Conservation (phyloP, 2,113 vertebrate genomes). For the Bathybates hornii region DNA sequence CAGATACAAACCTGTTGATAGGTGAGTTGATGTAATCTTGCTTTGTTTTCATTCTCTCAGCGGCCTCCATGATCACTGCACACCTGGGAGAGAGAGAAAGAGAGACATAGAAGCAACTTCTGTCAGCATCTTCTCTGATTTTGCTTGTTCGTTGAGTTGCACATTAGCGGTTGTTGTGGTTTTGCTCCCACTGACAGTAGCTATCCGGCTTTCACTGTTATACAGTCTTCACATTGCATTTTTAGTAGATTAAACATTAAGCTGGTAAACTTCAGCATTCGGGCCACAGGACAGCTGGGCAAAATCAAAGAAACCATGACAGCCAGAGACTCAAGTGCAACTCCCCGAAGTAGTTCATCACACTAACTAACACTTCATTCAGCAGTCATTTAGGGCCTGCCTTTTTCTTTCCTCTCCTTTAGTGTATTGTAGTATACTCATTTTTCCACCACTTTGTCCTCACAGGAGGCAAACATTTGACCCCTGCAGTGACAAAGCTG, state of each 20-base stretch:
- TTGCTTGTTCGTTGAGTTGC: background rate
- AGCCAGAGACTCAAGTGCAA: background rate
- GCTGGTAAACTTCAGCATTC: background rate
- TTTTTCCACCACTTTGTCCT: background rate
- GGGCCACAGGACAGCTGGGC: background rate
- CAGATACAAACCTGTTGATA: conserved; percentile 68
- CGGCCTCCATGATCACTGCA: conserved; percentile 50
- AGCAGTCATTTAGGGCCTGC: background rate
- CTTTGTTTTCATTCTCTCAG: conserved; percentile 76
- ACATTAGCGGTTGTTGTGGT: background rate
- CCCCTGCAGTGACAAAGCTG: conserved; percentile 53
- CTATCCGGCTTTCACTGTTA: background rate
- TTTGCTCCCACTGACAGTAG: background rate
- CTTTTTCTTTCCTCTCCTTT: background rate
- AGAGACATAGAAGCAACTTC: background rate
- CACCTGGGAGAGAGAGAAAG: conserved; percentile 53
- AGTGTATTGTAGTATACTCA: background rate
- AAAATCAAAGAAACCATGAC: background rate
- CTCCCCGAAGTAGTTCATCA: conserved; percentile 11
- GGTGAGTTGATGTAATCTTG: conserved; percentile 57
- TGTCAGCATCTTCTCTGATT: background rate
- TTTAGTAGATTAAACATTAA: background rate
- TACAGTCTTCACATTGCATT: background rate
- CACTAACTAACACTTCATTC: conserved; percentile 27
- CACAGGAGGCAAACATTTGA: conserved; percentile 66